Evolutionary conservation across 2,797 vertebrate genomes (phyloP).

Genomic region (Odontamblyopus lacepedii): DNA sequence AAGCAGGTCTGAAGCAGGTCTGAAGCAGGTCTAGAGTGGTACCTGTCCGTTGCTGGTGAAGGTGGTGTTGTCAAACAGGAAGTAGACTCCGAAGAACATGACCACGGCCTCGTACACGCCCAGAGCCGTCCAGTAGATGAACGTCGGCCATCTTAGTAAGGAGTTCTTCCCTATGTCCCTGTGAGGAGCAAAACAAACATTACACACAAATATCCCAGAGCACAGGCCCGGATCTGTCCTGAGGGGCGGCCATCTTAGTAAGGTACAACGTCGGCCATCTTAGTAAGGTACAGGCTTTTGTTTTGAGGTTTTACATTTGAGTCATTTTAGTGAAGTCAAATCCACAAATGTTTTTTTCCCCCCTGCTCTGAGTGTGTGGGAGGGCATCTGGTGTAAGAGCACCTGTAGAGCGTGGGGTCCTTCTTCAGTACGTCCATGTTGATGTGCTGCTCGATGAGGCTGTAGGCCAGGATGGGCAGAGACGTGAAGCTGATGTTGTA

Average conservation of each 20-base stretch:
- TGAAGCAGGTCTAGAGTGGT: constrained; percentile 24
- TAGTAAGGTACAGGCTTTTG: no score
- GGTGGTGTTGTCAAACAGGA: constrained; percentile 92
- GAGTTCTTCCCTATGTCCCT: constrained; percentile 97
- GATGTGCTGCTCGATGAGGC: constrained; percentile 94
- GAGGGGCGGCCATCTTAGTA: no score
- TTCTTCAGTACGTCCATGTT: constrained; percentile 87
- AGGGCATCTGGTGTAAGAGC: not conserved
- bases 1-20: not conserved
- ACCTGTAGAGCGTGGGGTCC: constrained; percentile 94
- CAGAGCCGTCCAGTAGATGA: constrained; percentile 94
- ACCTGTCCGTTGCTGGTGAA: constrained; percentile 92
- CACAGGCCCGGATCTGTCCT: no score
- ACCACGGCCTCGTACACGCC: constrained; percentile 92
- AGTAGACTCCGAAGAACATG: constrained; percentile 98
- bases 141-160: constrained; percentile 88
- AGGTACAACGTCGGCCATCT: no score
- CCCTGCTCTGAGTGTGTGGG: not conserved
- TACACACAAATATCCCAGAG: no score
- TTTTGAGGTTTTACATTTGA: no score
- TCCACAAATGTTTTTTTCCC: no score
- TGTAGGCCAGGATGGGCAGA: constrained; percentile 94
- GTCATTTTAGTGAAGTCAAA: no score
- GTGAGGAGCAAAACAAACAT: constrained; percentile 15
- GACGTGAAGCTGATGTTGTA: constrained; percentile 99